phyloP scores from a whole-genome alignment of 1,140 invertebrate genomes.

The Pteromalus puparum region DNA sequence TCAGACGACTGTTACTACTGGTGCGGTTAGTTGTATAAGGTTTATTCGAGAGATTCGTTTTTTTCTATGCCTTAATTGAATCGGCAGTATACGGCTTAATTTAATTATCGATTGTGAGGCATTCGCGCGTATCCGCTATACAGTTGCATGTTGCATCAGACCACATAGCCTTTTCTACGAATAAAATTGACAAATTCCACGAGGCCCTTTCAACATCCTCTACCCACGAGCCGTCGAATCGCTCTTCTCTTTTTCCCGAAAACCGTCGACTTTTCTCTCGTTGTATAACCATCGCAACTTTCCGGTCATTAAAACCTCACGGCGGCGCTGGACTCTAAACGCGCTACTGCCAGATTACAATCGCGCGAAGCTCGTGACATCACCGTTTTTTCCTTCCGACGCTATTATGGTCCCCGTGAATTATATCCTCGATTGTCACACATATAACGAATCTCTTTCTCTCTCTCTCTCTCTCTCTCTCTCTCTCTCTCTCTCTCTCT shows the following conservation, averaged over 20 bases:
- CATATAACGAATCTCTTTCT: background rate
- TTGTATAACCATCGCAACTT: constrained; percentile 30
- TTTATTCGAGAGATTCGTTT: too few relatives aligned
- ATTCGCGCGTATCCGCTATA: too few relatives aligned
- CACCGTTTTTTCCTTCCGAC: background rate
- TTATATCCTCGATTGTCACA: background rate
- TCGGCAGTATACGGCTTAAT: too few relatives aligned
- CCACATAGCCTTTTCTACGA: too few relatives aligned
- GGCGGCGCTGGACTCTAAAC: background rate
- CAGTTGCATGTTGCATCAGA: too few relatives aligned
- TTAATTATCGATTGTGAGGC: too few relatives aligned
- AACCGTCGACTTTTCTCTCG: constrained; percentile 30
- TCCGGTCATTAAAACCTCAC: constrained; percentile 39
- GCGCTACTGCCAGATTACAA: constrained; percentile 18
- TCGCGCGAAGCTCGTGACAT: constrained; percentile 4
- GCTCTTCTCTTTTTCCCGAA: background rate
- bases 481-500: background rate
- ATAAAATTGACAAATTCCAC: too few relatives aligned
- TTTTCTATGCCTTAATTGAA: too few relatives aligned
- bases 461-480: constrained; percentile 4
- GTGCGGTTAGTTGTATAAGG: background rate
- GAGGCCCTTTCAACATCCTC: too few relatives aligned
- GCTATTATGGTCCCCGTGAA: background rate
- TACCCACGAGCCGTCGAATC: background rate
- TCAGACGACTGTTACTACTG: background rate